Conservation (phyloP, 2,113 vertebrate species). For the Coptodon bakossiorum region DNA sequence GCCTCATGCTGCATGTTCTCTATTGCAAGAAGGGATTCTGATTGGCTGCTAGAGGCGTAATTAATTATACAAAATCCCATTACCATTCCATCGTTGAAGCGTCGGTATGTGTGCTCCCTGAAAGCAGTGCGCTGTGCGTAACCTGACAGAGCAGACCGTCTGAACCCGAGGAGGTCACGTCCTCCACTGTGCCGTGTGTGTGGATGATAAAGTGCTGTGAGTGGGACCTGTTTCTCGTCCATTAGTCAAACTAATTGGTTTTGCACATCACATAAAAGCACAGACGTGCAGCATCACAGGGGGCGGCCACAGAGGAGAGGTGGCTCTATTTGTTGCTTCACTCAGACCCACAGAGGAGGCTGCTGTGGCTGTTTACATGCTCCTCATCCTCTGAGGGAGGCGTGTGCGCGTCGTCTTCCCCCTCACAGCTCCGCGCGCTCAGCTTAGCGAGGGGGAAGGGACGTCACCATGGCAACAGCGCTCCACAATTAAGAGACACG, state of each 20-base stretch:
- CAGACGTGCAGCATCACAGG: not conserved
- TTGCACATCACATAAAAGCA: not conserved
- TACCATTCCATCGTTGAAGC: not conserved
- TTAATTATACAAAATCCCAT: not conserved
- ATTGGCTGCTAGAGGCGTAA: not conserved
- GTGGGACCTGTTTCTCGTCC: not conserved
- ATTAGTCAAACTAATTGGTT: slow-evolving; percentile 14
- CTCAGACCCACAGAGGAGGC: not conserved
- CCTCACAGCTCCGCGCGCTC: not conserved
- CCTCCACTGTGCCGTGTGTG: not conserved
- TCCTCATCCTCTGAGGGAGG: not conserved
- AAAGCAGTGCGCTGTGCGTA: not conserved
- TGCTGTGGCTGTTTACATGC: not conserved
- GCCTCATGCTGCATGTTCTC: not conserved
- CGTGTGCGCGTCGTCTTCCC: not conserved
- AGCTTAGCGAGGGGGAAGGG: slow-evolving; percentile 10
- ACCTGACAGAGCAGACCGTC: not conserved
- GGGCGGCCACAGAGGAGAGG: not conserved
- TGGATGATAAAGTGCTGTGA: not conserved
- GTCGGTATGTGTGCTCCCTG: not conserved
- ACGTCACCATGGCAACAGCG: slow-evolving; percentile 58
- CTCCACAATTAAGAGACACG: slow-evolving; percentile 35
- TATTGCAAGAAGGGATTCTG: not conserved
- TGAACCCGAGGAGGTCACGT: not conserved
- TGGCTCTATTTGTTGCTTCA: not conserved